Evolutionary conservation across 2,888 invertebrate genomes (phyloP), one percentile per base, ranked within the genome.

Genomic region (Papilio demoleus): DNA sequence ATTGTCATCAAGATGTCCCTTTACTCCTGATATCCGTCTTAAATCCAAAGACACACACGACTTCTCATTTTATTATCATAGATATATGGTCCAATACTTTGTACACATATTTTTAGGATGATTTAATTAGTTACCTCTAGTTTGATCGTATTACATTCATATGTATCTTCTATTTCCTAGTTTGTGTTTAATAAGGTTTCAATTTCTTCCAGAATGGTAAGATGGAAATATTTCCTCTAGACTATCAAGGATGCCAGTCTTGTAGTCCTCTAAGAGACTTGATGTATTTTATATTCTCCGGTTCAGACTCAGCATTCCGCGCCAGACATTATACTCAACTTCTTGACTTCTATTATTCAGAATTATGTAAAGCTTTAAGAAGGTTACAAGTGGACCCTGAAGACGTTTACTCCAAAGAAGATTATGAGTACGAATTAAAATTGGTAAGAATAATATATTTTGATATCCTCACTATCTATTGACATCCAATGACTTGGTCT

Each of bases 221-320:
- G 14, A 24, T 73, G 12, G 60, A 73, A 8, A 36, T 74, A 5
- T 65, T 75, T 8, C 60, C 71, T 8, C 42, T 76, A 9, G 76
- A 76, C 47, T 76, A 73, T 60, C 76, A 76, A 63, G 75, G 71
- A 4, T 60, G 73, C 11, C 68, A 69, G 17, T 50, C 65, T 6
- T 70, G 75, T 2, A 74, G 67, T 19, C 73, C 74, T 0, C 47
- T 75, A 12, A 59, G 59, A 0, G 81, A 80, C 64, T 67, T 82
- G 0, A 65, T 82, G 61, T 79, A 78, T 70, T 78, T 82, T 62
- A 75, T 81, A 34, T 76, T 79, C 71, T 60, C 63, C 38, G 81
- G 79, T 4, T 76, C 81, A 1, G 80, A 82, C 36, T 75, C 76
- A 56, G 68, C 73, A 6, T 83, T 80, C 65, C 75, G 81, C 4